These are phyloP conservation scores for Pegoplata infirma DNA, from an alignment of 2,888 invertebrate genomes.

Conservation along the genomic window DNA sequence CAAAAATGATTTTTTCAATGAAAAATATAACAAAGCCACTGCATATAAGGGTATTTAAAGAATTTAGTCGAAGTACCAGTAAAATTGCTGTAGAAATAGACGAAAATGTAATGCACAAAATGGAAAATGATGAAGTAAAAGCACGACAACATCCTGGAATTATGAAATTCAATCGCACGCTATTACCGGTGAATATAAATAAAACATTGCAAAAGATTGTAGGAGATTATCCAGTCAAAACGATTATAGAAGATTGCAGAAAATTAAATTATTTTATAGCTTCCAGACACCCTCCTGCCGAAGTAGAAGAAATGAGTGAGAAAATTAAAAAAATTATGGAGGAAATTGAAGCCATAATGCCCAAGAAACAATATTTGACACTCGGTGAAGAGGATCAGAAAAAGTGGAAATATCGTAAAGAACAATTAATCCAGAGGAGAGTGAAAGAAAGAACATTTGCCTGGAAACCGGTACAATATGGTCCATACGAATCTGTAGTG, in stretches of 20 bases:
- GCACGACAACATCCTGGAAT: conserved; percentile 87
- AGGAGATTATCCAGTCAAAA: conserved; percentile 81
- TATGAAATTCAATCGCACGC: conserved; percentile 79
- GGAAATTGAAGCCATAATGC: conserved; percentile 70
- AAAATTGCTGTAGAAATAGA: conserved; percentile 74
- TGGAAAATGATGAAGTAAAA: conserved; percentile 78
- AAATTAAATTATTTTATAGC: conserved; percentile 81
- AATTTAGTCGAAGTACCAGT: conserved; percentile 65
- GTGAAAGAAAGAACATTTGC: conserved; percentile 83
- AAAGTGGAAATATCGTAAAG: conserved; percentile 78
- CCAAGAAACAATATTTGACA: conserved; percentile 60
- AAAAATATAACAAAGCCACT: conserved; percentile 26
- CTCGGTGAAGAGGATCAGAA: conserved; percentile 75
- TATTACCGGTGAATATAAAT: conserved; percentile 82
- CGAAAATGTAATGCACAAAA: conserved; percentile 66
- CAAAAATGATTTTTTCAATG: conserved; percentile 43
- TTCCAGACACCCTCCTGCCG: conserved; percentile 83
- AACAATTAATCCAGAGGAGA: conserved; percentile 80
- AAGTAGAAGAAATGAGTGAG: conserved; percentile 76
- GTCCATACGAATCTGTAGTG: conserved; percentile 82
- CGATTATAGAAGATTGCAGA: conserved; percentile 80
- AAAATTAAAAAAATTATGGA: conserved; percentile 70
- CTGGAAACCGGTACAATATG: conserved; percentile 87
- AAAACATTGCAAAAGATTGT: conserved; percentile 80
- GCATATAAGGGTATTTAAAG: neutral